Evolutionary conservation across 2,888 invertebrate species (phyloP), one percentile per base, ranked within the genome.

Genomic region (Euplagia quadripunctaria): DNA sequence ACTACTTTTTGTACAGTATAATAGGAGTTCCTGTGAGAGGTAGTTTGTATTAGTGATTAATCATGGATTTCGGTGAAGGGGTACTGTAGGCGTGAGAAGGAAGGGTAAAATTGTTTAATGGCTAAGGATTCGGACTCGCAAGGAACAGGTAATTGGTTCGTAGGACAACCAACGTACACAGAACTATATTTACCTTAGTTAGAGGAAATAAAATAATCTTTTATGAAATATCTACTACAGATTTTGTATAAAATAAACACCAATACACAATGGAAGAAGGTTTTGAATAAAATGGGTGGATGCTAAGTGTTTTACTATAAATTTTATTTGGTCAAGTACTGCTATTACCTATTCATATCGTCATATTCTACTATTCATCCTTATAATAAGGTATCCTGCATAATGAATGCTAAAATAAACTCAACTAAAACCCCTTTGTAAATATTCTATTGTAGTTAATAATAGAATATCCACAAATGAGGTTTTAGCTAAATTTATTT

Each of bases 1-100:
- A 71, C 75, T 70, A 77, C 75, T 81, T 80, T 84, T 81, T 84
- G 82, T 76, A 72, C 52, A 52, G 43, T 49, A 61, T 69, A 66
- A 69, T 64, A 69, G 58, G 71, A 51, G 17, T 68, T 43, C 31
- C 51, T 63, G 67, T 63, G 73, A 68, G 70, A 58, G 68, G 80
- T 79, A 68, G 52, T 51, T 55, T 42, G 68, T 73, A 63, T 71
- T 61, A 64, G 69, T 70, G 74, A 82, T 84, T 83, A 84, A 84
- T 84, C 76, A 81, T 69, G 71, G 63, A 58, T 31, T 71, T 42
- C 1, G 49, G 42, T 69, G 42, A 51, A 69, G 52, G 67, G 67
- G 55, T 66, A 49, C 49, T 43, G 46, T 16, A 42, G 55, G 55
- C 43, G 14, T 2, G 61, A 42, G 14, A 58, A 64, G 14, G 11